Base-by-base conservation (phyloP, 92 coral and sea anemone genomes). In the Zoanthus solanderi region DNA sequence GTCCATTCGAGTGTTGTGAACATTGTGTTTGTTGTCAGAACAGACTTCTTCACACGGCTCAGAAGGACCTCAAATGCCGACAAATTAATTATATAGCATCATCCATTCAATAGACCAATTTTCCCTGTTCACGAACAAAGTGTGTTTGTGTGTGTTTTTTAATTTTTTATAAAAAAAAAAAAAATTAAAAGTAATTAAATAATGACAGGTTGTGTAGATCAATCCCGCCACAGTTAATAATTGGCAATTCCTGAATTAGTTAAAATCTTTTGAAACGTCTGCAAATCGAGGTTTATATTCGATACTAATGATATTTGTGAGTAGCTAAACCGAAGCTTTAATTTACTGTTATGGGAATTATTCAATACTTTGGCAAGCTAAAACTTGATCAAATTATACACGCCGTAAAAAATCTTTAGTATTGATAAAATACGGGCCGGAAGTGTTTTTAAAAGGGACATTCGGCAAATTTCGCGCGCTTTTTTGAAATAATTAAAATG, bases 21-120 rank as follows among this genome's bases (percentile, higher is more conserved):
- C 42, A 7, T 46, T 50, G 81, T 53, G 81, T 18, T 50, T 48
- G 13, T 76, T 23, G 44, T 18, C 44, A 76, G 81, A 18, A 50
- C 81, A n/a, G 37, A 48, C 81, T 76, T 50, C 81, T 76, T 76
- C 81, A 76, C 81, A 76, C 81, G 63, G 81, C 65, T 76, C 61
- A 76, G 37, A 50, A 76, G 81, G 81, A 76, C 81, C 81, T 50
- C 46, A 14, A 46, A 69, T 14, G 74, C n/a, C 6, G 10, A 44
- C 73, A n/a, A n/a, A n/a, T 68, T 68, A 44, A 29, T 28, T 68
- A 68, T 68, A 13, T 6, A 68, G 28, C 28, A 66, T 16, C n/a
- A 29, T 29, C 7, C 29, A 31, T 7, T 32, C 74, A 69, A 69
- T 3, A 69, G 32, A 63, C 69, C 69, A 63, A 63, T 63, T 63